Evolutionary conservation across 1,140 invertebrate species (phyloP).

Genomic region (Musca vetustissima): DNA sequence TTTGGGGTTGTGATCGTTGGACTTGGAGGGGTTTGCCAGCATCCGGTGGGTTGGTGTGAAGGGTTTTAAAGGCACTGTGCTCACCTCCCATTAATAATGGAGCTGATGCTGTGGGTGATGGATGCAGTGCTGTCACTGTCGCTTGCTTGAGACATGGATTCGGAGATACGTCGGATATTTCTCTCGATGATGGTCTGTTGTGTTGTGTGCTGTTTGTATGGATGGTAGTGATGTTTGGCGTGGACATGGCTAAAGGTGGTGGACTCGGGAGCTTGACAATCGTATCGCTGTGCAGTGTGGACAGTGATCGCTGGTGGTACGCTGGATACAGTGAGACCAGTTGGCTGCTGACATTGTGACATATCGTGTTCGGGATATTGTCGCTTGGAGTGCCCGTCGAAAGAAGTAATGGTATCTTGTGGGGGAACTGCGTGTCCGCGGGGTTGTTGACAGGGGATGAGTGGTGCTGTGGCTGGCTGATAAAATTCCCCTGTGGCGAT

Average conservation of each 20-base stretch:
- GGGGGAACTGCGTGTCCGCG: background rate
- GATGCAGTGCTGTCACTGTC: background rate
- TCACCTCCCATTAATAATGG: conserved; percentile 76
- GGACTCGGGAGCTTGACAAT: conserved; percentile 30
- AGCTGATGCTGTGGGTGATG: conserved; percentile 56
- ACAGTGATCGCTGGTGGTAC: background rate
- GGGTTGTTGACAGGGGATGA: background rate
- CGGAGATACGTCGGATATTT: background rate
- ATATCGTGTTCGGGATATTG: conserved; percentile 30
- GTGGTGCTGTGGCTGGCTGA: conserved; percentile 40
- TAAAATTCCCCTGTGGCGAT: conserved; percentile 58
- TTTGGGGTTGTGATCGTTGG: background rate
- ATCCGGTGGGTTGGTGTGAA: background rate
- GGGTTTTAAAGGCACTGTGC: conserved; percentile 72
- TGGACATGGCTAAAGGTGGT: conserved; percentile 28
- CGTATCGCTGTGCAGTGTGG: background rate
- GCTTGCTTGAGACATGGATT: conserved; percentile 4
- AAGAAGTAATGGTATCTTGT: background rate
- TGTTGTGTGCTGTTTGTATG: conserved; percentile 23
- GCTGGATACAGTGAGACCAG: background rate
- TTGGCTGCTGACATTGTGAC: conserved; percentile 43
- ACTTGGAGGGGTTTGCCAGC: background rate
- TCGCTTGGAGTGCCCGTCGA: background rate
- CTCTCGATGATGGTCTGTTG: conserved; percentile 36
- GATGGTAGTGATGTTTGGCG: conserved; percentile 23